A percentile compares a stretch with the other conserved stretches of the same genome.
Conservation (phyloP, 1,140 invertebrate genomes). For the Thrips palmi region DNA sequence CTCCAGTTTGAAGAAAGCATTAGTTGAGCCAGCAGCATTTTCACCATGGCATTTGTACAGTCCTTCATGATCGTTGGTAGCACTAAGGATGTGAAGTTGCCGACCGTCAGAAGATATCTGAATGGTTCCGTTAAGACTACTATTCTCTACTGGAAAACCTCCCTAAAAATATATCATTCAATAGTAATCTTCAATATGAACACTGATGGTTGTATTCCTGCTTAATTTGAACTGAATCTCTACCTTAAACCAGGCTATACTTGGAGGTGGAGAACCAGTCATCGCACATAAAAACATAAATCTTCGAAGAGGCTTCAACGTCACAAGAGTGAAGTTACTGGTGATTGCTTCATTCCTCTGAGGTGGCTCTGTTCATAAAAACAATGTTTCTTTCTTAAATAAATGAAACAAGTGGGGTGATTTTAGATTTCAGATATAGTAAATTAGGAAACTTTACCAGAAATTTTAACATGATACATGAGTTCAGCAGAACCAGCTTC, state of each 20-base stretch:
- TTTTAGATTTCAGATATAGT: no score
- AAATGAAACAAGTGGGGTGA: no score
- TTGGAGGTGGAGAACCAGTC: conserved; percentile 14
- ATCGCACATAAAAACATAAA: conserved; percentile 14
- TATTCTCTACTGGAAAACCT: no score
- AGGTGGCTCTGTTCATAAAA: conserved; percentile 12
- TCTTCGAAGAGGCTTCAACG: conserved; percentile 11
- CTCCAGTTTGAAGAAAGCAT: conserved; percentile 10
- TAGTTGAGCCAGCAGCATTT: conserved; percentile 12
- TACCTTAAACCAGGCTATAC: conserved; percentile 18
- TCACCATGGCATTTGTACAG: conserved; percentile 13
- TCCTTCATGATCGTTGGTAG: conserved; percentile 9
- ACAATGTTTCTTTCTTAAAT: conserved; percentile 1
- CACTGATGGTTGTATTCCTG: no score
- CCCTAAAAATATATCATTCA: conserved; percentile 10
- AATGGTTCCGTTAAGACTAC: conserved; percentile 1
- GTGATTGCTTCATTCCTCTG: conserved; percentile 8
- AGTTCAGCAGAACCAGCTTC: conserved; percentile 20
- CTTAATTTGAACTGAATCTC: neutral
- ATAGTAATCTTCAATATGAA: neutral
- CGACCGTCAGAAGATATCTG: conserved; percentile 12
- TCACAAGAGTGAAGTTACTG: conserved; percentile 5
- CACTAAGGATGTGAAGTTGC: conserved; percentile 13
- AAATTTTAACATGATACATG: conserved; percentile 26
- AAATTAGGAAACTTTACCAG: conserved; percentile 21